Evolutionary conservation across 2,797 vertebrate genomes (phyloP), one percentile per base, ranked within the genome.

Genomic region (Scolopax bukidnonensis): DNA sequence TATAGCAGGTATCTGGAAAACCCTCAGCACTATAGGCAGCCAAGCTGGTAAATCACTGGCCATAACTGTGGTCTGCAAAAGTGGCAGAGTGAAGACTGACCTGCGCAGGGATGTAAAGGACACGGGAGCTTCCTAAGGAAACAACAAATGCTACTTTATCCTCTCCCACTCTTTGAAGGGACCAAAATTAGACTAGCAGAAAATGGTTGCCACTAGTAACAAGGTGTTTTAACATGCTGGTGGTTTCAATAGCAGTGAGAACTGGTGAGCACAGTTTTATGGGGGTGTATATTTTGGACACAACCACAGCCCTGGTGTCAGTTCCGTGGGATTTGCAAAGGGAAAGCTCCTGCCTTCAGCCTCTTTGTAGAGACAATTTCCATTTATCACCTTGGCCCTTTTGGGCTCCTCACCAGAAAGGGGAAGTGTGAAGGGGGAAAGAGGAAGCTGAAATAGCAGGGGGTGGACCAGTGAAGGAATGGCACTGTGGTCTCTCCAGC

Each of bases 161-260:
- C 57, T 33, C 85, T 90, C 30, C 65, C 24, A 54, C 10, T 75
- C 83, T 83, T 84, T 17, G 14, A 69, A 90, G 73, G 59, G n/a
- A 59, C n/a, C 87, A 71, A 90, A 89, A 70, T 63, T 65, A 93
- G 70, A 53, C 63, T 56, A 70, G 84, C 47, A 90, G 75, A 95
- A 94, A 90, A 90, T 83, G 86, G 92, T 93, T 96, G 95, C 95
- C 70, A 87, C 25, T 84, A 59, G 93, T 96, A 96, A 96, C 88
- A 90, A 84, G 63, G 43, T 84, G 43, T 63, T 92, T 94, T 90
- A 87, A 70, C 48, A 56, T 30, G 68, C 63, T 19, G 1, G 59
- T 76, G 40, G 59, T 84, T 95, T 87, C 20, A 33, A 8, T 8
- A 59, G 63, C 9, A 76, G 47, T 12, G 40, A 92, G 59, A 88